Base-by-base conservation (phyloP, 37 sponge, comb jelly and placozoan species). In the Petrosia ficiformis region DNA sequence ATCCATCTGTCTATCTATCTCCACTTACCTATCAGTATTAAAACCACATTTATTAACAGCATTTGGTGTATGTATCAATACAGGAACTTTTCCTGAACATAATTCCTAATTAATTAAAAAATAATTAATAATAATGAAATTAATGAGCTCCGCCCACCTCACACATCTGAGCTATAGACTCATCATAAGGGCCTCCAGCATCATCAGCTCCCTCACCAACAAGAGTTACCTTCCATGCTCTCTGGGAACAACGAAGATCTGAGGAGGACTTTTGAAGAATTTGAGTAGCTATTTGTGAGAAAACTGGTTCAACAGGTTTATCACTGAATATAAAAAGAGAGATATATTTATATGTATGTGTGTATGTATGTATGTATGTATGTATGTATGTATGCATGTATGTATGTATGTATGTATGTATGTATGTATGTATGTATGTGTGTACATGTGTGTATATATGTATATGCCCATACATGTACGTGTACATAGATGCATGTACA, bases 181-280 rank as follows among this genome's bases (percentile, higher is more conserved):
- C 97, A 70, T 96, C 97, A 89, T 90, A 96, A 65, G 89, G 93
- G 56, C 97, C 97, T 19, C 97, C 97, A 41, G 97, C 97, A 69
- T 96, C 97, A 70, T 96, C 97, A 22, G 97, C 97, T 31, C 92
- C 92, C 44, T 95, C 93, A 36, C 92, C 92, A 0, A 86, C 57
- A 10, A 96, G 82, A 28, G 75, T 89, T 25, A 96, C 94, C 65
- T 96, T 94, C 95, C 95, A 94, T 10, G 95, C 91, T 36, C 95
- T 66, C 3, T 84, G 58, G 33, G 78, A 65, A 36, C 89, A 87
- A 36, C 91, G 52, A 3, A 94, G 70, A 29, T 90, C 88, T 2
- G 48, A 43, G 10, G 87, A 67, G 1, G 68, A 26, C 40, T 76
- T 72, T 57, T 80, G 69, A 5, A 94, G 34, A 1, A 94, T 80